Evolutionary conservation across 2,113 vertebrate genomes (phyloP), one percentile per base, ranked within the genome.

Genomic region (Anhinga anhinga): DNA sequence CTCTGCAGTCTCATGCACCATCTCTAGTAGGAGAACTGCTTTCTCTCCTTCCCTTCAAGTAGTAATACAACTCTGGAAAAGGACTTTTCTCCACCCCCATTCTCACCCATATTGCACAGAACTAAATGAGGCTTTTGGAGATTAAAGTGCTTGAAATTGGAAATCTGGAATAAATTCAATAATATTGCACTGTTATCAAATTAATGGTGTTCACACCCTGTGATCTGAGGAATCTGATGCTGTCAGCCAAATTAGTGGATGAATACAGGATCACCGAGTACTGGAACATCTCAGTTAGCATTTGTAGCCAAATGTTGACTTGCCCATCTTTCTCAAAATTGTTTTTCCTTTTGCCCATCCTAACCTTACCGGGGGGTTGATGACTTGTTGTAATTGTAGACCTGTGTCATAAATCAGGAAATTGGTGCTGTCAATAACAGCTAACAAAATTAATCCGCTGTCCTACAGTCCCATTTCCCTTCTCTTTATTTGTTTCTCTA

Each of bases 291-390:
- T 83, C 29, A 10, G 47, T 70, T 82, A 49, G 30, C 17, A 55
- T 78, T 81, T 83, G 25, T 36, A 78, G 32, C 20, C n/a, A 59
- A 53, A 73, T 40, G 9, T 22, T 74, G 23, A 69, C 18, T 62
- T 66, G 32, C 9, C 6, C 53, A 30, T 44, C 45, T 58, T 0
- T 74, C n/a, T 78, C 21, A 55, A 66, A 84, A 34, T 34, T 29
- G 6, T 70, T 92, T 77, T 49, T 81, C 14, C 7, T 71, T 93
- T 92, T 67, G 22, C 49, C 30, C 4, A 65, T 47, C 21, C 10
- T 82, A 27, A 25, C 19, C 2, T 1, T 47, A 44, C 15, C 77
- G 62, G 36, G 36, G 0, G 0, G 42, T 22, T 21, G 20, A 36
- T 73, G 18, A 70, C 22, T 91, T 59, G 59, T 9, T 79, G 27